Evolutionary conservation across 2,888 invertebrate species (phyloP).

Genomic region (Tiliacea citrago): DNA sequence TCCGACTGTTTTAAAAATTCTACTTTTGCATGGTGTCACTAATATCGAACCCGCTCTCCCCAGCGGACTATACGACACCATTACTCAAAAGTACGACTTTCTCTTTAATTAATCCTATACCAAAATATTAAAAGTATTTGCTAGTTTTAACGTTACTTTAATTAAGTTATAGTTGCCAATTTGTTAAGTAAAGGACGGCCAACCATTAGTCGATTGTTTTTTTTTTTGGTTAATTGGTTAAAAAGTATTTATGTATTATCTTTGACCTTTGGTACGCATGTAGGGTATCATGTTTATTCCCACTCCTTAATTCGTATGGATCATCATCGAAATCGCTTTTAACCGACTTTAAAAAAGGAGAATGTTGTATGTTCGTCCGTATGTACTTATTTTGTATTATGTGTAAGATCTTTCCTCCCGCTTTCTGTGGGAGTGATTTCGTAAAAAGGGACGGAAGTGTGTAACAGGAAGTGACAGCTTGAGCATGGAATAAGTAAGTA

Average conservation of each 20-base stretch:
- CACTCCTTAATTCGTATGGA: no score
- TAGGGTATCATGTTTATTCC: not conserved
- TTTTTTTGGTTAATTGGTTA: slow-evolving; percentile 29
- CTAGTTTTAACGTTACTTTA: slow-evolving; percentile 40
- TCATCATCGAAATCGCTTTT: no score
- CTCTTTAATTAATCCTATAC: slow-evolving; percentile 65
- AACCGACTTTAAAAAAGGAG: no score
- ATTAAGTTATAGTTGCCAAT: slow-evolving; percentile 58
- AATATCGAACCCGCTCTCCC: slow-evolving; percentile 42
- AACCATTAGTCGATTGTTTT: slow-evolving; percentile 33
- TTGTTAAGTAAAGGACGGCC: slow-evolving; percentile 52
- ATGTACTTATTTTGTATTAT: no score
- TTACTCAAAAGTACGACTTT: slow-evolving; percentile 64
- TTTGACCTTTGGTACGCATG: not conserved
- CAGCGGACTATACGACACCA: slow-evolving; percentile 51
- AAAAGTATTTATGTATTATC: slow-evolving; percentile 16
- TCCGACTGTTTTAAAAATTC: not conserved
- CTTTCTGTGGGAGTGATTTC: no score
- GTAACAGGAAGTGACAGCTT: no score
- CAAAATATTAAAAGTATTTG: slow-evolving; percentile 55
- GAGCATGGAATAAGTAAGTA: no score
- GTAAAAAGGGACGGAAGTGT: no score
- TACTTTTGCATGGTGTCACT: slow-evolving; percentile 23
- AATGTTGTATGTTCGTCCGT: no score
- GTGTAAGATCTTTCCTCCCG: no score